phyloP scores from a whole-genome alignment of 2,113 vertebrate species.

The Dasyornis broadbenti region DNA sequence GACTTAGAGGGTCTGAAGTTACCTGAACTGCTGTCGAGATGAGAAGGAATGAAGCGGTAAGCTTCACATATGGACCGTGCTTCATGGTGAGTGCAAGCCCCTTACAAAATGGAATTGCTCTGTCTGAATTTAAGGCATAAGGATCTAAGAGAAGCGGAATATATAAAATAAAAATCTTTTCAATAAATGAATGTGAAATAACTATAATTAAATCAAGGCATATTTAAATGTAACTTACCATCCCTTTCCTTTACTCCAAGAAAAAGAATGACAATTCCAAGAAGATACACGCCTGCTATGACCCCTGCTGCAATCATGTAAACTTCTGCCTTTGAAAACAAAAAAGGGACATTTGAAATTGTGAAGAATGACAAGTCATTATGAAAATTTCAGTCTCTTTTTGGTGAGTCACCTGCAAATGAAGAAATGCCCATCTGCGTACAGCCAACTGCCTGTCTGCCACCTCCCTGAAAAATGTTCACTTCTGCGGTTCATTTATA shows the following conservation, averaged over 20 bases:
- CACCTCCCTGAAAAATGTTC: background rate
- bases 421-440: background rate
- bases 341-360: background rate
- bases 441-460: background rate
- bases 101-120: constrained; percentile 82
- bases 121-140: constrained; percentile 75
- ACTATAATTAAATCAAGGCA: background rate
- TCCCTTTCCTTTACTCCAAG: constrained; percentile 90
- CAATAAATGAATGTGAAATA: background rate
- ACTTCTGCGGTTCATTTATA: background rate
- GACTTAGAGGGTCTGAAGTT: constrained; percentile 12
- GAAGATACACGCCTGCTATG: constrained; percentile 82
- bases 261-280: constrained; percentile 84
- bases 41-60: constrained; percentile 90
- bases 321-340: constrained; percentile 77
- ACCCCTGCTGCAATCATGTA: constrained; percentile 89
- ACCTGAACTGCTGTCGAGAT: constrained; percentile 95
- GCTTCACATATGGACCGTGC: constrained; percentile 86
- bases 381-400: background rate
- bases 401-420: background rate
- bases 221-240: constrained; percentile 72
- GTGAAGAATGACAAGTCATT: background rate
- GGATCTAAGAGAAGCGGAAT: constrained; percentile 72
- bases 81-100: constrained; percentile 86
- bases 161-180: background rate